These are phyloP conservation scores for Clamator glandarius DNA, from an alignment of 2,797 vertebrate species.

Conservation along the genomic window DNA sequence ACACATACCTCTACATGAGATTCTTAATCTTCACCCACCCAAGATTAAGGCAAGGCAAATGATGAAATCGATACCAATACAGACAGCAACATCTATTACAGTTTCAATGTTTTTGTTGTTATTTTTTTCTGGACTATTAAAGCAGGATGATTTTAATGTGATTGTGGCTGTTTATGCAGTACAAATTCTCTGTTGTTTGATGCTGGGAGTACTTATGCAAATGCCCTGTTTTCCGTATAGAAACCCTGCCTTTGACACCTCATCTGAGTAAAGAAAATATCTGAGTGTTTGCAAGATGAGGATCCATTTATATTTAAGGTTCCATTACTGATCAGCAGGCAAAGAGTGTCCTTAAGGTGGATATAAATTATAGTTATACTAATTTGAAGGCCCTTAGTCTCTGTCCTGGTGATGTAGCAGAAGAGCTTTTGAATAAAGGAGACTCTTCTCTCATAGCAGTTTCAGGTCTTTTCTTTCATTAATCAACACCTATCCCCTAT, in stretches of 20 bases:
- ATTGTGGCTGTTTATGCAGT: slow-evolving; percentile 30
- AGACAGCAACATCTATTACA: slow-evolving; percentile 56
- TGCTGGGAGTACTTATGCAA: slow-evolving; percentile 44
- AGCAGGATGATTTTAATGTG: slow-evolving; percentile 24
- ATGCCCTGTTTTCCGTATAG: neutral
- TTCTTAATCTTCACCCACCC: slow-evolving; percentile 69
- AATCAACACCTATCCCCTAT: slow-evolving; percentile 26
- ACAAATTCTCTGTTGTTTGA: slow-evolving; percentile 24
- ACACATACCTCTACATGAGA: slow-evolving; percentile 51
- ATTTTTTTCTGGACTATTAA: slow-evolving; percentile 16
- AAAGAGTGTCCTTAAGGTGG: slow-evolving; percentile 48
- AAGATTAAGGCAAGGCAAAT: slow-evolving; percentile 66
- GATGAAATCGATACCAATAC: slow-evolving; percentile 55
- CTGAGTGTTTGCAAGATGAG: slow-evolving; percentile 35
- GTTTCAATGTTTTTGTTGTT: slow-evolving; percentile 37
- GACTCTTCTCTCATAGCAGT: slow-evolving; percentile 47
- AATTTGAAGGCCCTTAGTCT: slow-evolving; percentile 53
- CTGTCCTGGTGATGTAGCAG: slow-evolving; percentile 27
- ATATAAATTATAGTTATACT: slow-evolving; percentile 57
- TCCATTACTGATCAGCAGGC: slow-evolving; percentile 67
- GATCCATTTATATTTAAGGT: slow-evolving; percentile 61
- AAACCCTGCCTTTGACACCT: slow-evolving; percentile 48
- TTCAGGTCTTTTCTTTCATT: slow-evolving; percentile 42
- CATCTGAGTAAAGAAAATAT: slow-evolving; percentile 36
- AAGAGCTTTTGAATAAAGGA: slow-evolving; percentile 54